phyloP scores from a whole-genome alignment of 2,888 invertebrate species.

The Platycnemis pennipes region DNA sequence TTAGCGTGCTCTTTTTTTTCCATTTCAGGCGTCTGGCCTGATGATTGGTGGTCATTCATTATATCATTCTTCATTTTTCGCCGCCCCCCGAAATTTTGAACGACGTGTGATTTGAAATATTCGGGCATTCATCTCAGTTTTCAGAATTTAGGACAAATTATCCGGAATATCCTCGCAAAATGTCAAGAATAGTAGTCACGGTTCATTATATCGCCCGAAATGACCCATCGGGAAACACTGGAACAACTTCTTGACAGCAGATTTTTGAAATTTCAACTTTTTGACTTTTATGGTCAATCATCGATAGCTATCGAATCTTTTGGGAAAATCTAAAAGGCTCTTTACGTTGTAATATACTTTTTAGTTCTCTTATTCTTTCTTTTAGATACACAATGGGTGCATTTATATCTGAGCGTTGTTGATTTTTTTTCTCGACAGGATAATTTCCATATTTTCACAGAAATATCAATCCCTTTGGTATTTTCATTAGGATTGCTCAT shows the following conservation, averaged over 20 bases:
- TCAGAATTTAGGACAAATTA: neutral
- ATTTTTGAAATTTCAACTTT: neutral
- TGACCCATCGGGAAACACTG: neutral
- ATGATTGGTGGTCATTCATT: neutral
- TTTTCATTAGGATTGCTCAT: neutral
- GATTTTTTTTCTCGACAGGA: neutral
- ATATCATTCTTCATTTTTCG: neutral
- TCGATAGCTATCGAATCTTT: neutral
- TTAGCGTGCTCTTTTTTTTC: neutral
- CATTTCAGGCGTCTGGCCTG: neutral
- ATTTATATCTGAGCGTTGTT: neutral
- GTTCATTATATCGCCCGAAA: neutral
- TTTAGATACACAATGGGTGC: neutral
- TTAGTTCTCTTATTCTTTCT: neutral
- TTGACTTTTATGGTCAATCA: neutral
- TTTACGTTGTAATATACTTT: neutral
- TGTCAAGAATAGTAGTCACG: neutral
- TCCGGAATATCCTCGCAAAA: neutral
- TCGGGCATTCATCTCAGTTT: neutral
- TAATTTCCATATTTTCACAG: neutral
- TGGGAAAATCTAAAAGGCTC: neutral
- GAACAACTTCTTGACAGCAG: neutral
- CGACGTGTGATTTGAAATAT: neutral
- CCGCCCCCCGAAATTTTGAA: neutral
- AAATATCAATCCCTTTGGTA: neutral